These are phyloP conservation scores for Macropus fuliginosus DNA, from an alignment of 2,797 vertebrate species.

Conservation along the genomic window DNA sequence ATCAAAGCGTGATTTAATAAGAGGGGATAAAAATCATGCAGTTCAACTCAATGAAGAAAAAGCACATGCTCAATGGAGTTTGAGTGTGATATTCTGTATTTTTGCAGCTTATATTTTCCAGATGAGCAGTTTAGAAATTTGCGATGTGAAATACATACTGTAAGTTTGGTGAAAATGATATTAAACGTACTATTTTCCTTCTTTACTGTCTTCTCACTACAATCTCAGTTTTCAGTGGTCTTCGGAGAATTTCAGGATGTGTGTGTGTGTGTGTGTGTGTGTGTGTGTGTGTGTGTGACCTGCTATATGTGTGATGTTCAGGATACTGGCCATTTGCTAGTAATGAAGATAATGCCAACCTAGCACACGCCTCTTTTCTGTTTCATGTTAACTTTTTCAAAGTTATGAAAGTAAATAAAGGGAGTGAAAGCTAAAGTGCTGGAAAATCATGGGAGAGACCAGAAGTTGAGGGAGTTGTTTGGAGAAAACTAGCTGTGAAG, in stretches of 20 bases:
- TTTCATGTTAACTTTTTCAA: neutral
- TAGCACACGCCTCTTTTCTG: neutral
- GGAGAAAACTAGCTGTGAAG: neutral
- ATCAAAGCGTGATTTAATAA: slow-evolving; percentile 64
- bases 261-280: neutral
- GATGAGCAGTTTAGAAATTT: slow-evolving; percentile 86
- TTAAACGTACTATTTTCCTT: slow-evolving; percentile 90
- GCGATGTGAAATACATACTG: slow-evolving; percentile 85
- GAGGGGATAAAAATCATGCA: slow-evolving; percentile 51
- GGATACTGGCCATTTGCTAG: neutral
- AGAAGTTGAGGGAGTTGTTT: neutral
- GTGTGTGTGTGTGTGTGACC: neutral
- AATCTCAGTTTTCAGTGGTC: slow-evolving; percentile 58
- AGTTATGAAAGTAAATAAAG: neutral
- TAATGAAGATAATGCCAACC: neutral
- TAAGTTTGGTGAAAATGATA: slow-evolving; percentile 87
- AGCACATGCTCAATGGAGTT: slow-evolving; percentile 84
- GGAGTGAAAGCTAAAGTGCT: neutral
- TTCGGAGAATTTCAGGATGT: neutral
- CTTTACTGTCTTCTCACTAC: slow-evolving; percentile 79
- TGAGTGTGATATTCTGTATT: slow-evolving; percentile 86
- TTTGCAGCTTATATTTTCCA: slow-evolving; percentile 88
- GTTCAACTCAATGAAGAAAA: slow-evolving; percentile 66
- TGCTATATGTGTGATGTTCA: neutral
- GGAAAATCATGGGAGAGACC: neutral